phyloP scores from a whole-genome alignment of 2,113 vertebrate species.

The Opisthocomus hoazin region DNA sequence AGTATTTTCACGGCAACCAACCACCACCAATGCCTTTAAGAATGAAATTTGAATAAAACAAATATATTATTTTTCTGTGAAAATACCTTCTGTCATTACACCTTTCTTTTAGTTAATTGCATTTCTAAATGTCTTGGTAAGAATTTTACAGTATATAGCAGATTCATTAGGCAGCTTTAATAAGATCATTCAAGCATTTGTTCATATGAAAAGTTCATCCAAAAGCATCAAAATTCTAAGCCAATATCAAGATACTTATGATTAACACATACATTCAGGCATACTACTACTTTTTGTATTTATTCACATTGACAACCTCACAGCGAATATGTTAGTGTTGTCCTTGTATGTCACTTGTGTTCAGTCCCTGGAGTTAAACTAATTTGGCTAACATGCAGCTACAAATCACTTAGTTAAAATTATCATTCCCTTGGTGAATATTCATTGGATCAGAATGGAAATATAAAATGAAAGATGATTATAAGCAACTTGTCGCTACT shows the following conservation, averaged over 20 bases:
- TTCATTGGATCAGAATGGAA: slow-evolving; percentile 51
- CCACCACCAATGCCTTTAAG: neutral
- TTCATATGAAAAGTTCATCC: slow-evolving; percentile 24
- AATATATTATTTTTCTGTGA: slow-evolving; percentile 20
- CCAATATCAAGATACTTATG: slow-evolving; percentile 16
- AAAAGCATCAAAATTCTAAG: slow-evolving; percentile 45
- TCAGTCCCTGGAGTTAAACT: slow-evolving; percentile 39
- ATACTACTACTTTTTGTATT: slow-evolving; percentile 16
- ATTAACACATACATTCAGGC: slow-evolving; percentile 32
- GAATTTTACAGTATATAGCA: neutral
- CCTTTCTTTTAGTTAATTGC: slow-evolving; percentile 9
- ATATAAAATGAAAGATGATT: slow-evolving; percentile 54
- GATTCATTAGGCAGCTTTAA: slow-evolving; percentile 42
- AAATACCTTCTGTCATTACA: neutral
- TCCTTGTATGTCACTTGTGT: slow-evolving; percentile 56
- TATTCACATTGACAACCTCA: slow-evolving; percentile 44
- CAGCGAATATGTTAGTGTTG: slow-evolving; percentile 46
- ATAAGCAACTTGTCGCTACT: slow-evolving; percentile 22
- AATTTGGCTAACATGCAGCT: slow-evolving; percentile 62
- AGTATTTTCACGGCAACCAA: neutral
- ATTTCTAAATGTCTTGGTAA: slow-evolving; percentile 51
- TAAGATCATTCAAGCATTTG: slow-evolving; percentile 45
- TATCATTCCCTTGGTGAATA: slow-evolving; percentile 66
- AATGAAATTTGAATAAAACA: slow-evolving; percentile 23
- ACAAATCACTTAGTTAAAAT: slow-evolving; percentile 63